phyloP scores from a whole-genome alignment of 2,888 invertebrate species.

The Polydrusus tereticollis region DNA sequence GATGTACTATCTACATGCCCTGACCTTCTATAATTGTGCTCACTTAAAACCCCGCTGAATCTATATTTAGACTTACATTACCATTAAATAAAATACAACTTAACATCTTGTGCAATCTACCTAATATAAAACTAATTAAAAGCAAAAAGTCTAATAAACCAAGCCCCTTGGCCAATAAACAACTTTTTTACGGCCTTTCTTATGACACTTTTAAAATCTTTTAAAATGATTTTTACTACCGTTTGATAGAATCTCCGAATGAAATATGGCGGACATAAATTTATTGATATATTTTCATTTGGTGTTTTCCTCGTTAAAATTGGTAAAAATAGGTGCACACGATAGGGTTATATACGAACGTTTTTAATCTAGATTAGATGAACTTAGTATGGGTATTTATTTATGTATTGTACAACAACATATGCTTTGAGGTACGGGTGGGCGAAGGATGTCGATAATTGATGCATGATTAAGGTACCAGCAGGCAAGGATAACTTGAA shows the following conservation, averaged over 20 bases:
- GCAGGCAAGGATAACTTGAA: too few species aligned
- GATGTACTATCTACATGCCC: too few species aligned
- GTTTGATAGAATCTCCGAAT: conserved; percentile 46
- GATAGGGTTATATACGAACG: neutral
- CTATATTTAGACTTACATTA: neutral
- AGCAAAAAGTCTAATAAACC: conserved; percentile 40
- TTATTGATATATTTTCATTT: conserved; percentile 35
- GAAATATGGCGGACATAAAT: conserved; percentile 40
- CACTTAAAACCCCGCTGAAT: too few species aligned
- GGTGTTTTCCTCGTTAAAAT: conserved; percentile 20
- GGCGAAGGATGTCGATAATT: too few species aligned
- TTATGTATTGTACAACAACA: too few species aligned
- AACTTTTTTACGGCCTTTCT: conserved; percentile 46
- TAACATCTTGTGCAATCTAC: conserved; percentile 26
- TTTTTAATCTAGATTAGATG: conserved; percentile 8
- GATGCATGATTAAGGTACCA: too few species aligned
- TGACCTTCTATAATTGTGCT: too few species aligned
- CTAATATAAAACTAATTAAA: conserved; percentile 41
- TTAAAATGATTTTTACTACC: conserved; percentile 47
- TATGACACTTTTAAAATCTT: conserved; percentile 46
- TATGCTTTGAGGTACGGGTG: too few species aligned
- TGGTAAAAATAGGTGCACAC: conserved; percentile 19
- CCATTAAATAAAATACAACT: conserved; percentile 7
- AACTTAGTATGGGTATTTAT: too few species aligned
- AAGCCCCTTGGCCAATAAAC: conserved; percentile 43